These are phyloP conservation scores for Drosophila funebris DNA, from an alignment of 1,140 invertebrate genomes.

Conservation along the genomic window DNA sequence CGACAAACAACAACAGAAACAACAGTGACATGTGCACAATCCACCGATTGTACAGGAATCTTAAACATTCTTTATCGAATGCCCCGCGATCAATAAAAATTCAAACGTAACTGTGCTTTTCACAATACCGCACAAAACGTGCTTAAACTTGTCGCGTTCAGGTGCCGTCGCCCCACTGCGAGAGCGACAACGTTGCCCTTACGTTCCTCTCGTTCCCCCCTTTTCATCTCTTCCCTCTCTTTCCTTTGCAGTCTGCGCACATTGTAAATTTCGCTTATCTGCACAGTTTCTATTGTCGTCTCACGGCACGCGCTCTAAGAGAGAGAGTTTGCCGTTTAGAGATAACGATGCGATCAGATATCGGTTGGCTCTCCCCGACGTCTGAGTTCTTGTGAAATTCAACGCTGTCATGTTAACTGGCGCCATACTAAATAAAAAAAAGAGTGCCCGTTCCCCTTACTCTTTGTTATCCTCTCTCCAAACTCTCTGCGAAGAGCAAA, in stretches of 20 bases:
- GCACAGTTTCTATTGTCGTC: background rate
- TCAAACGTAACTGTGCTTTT: conserved; percentile 41
- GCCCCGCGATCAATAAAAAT: conserved; percentile 27
- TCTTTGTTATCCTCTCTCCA: background rate
- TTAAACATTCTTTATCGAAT: conserved; percentile 17
- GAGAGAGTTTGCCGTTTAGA: background rate
- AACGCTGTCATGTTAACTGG: conserved; percentile 54
- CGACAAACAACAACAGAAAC: conserved; percentile 1
- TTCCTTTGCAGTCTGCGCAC: too few species aligned
- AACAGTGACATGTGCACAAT: conserved; percentile 25
- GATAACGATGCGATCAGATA: conserved; percentile 35
- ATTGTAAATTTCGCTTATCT: conserved; percentile 23
- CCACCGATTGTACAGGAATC: conserved; percentile 29
- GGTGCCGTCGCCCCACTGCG: conserved; percentile 16
- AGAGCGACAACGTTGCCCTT: background rate
- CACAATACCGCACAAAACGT: conserved; percentile 43
- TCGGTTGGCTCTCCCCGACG: background rate
- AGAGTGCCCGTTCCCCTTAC: background rate
- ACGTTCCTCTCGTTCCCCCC: background rate
- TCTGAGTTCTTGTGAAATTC: conserved; percentile 72
- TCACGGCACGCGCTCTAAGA: conserved; percentile 18
- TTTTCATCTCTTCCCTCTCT: too few species aligned
- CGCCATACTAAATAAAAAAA: conserved; percentile 15
- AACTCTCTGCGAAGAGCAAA: background rate
- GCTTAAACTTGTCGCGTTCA: conserved; percentile 51